Base-by-base conservation (phyloP, 2,113 vertebrate genomes). In the Stigmatopora nigra region DNA sequence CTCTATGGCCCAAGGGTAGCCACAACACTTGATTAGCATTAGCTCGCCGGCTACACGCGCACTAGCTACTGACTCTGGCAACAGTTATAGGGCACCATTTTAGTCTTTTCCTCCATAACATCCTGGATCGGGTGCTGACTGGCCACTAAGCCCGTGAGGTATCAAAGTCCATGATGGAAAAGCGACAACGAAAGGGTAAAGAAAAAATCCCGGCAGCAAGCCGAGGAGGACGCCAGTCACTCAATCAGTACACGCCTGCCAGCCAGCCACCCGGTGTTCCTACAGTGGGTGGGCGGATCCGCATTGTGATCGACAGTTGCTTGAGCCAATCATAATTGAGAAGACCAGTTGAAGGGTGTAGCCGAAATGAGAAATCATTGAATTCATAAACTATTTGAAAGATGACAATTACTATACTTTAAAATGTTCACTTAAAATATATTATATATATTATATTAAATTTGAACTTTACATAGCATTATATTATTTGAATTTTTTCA, bases 31-130 rank as follows among this genome's bases (percentile, higher is more conserved):
- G 70, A 79, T 78, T 75, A 72, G 68, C 82, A 77, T 81, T 49
- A 73, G 82, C 80, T 66, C 53, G 3, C 25, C 61, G 36, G 69
- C 71, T 68, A 76, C 71, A 61, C 71, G 79, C 77, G 73, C 73
- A 72, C 75, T 63, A 46, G 66, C 69, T 2, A 10, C 69, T 72
- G 65, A 71, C 4, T n/a, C 68, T 72, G 65, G 58, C 3, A 31
- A 70, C 20, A 58, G 53, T 14, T 15, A 59, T 73, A 66, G 77
- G 64, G 68, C 78, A 61, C 75, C 56, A 12, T 85, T 91, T 89
- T 48, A 89, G 83, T 61, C 84, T 73, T 68, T 86, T 86, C 62
- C 86, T 77, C 41, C 83, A 60, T 4, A 80, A 60, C 88, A 91
- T 89, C 56, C 61, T 87, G 83, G 13, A 5, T 20, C 59, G 47